Evolutionary conservation across 2,888 invertebrate genomes (phyloP).

Genomic region (Nephrotoma guestfalica): DNA sequence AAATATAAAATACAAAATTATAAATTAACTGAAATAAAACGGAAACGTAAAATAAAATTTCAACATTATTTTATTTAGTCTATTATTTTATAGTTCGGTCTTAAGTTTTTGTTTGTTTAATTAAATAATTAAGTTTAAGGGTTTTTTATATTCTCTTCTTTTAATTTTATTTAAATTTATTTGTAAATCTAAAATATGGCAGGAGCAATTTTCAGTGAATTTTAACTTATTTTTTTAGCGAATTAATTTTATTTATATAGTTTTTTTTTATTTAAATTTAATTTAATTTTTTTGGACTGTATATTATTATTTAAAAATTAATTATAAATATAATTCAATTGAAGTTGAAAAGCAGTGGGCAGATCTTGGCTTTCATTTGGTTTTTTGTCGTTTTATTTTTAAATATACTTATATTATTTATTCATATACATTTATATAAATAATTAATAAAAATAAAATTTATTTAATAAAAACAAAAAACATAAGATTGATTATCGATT

Average conservation of each 20-base stretch:
- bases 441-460: neutral
- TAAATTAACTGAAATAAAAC: neutral
- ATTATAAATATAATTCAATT: neutral
- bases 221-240: constrained; percentile 1
- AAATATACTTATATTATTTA: neutral
- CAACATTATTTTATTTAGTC: neutral
- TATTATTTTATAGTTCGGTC: neutral
- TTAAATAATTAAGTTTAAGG: neutral
- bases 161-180: neutral
- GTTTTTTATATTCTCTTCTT: neutral
- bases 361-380: neutral
- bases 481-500: neutral
- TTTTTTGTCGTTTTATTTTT: neutral
- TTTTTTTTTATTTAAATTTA: constrained; percentile 3
- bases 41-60: neutral
- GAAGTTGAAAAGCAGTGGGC: neutral
- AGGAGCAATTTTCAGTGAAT: constrained; percentile 6
- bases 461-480: neutral
- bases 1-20: neutral
- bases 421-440: neutral
- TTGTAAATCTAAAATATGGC: constrained; percentile 5
- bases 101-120: neutral
- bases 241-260: constrained; percentile 1
- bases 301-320: neutral
- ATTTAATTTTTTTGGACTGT: constrained; percentile 1